Evolutionary conservation across 2,888 invertebrate genomes (phyloP).

Genomic region (Dicranocentrus wangi): DNA sequence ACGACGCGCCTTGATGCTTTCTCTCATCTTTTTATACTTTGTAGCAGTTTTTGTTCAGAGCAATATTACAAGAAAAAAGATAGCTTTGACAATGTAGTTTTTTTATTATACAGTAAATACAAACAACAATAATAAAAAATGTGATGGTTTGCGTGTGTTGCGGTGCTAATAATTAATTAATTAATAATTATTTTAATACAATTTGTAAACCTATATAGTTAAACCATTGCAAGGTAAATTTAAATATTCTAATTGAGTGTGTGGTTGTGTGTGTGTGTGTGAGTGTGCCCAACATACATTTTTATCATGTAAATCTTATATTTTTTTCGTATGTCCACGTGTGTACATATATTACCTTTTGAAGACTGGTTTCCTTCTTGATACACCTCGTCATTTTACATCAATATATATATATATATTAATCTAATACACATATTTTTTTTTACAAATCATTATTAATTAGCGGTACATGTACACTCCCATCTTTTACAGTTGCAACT

Average conservation of each 20-base stretch:
- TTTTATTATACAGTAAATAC: too few species aligned
- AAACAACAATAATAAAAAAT: too few species aligned
- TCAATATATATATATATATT: not conserved
- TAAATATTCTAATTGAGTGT: not conserved
- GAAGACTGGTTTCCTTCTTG: not conserved
- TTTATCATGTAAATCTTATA: not conserved
- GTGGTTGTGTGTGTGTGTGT: not conserved
- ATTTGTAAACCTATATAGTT: not conserved
- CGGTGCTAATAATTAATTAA: too few species aligned
- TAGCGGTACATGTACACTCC: too few species aligned
- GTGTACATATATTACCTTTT: not conserved
- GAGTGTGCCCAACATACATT: constrained; percentile 8
- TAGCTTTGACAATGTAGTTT: too few species aligned
- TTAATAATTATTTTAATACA: too few species aligned
- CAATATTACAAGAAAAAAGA: too few species aligned
- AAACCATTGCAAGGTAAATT: constrained; percentile 1
- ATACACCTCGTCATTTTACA: not conserved
- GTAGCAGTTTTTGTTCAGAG: too few species aligned
- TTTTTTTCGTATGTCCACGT: not conserved
- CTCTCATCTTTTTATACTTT: too few species aligned
- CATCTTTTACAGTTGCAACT: too few species aligned
- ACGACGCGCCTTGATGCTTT: too few species aligned
- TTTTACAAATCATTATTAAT: constrained; percentile 9
- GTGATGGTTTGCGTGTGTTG: too few species aligned
- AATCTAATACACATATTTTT: not conserved